Evolutionary conservation across 2,113 vertebrate species (phyloP).

Genomic region (Paradoxurus hermaphroditus): DNA sequence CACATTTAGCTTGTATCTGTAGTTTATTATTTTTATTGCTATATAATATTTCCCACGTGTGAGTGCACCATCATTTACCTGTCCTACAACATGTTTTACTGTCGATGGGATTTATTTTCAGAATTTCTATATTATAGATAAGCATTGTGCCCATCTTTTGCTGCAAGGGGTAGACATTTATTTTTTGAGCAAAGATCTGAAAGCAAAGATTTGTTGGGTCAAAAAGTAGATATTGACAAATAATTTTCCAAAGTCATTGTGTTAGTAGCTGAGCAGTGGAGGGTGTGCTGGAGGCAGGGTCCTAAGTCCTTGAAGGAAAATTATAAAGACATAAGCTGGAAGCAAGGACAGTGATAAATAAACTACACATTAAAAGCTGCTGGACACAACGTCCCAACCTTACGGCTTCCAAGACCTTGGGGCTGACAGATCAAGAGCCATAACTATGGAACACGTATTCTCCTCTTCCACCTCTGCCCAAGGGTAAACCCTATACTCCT

Average conservation of each 20-base stretch:
- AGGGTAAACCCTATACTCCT: background rate
- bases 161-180: background rate
- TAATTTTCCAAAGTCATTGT: background rate
- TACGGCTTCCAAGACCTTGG: background rate
- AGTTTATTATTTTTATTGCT: background rate
- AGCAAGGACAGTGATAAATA: background rate
- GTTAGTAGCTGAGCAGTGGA: background rate
- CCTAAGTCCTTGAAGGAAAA: background rate
- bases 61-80: background rate
- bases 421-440: background rate
- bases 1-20: background rate
- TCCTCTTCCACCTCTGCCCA: background rate
- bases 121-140: background rate
- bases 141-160: background rate
- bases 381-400: background rate
- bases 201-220: background rate
- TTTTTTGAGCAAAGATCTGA: background rate
- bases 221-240: background rate
- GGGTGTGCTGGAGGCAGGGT: background rate
- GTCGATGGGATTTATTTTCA: background rate
- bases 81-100: background rate
- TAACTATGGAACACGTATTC: background rate
- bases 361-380: background rate
- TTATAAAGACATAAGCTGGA: background rate
- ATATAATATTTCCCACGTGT: background rate